Base-by-base conservation (phyloP, 2,888 invertebrate species). In the Aricia artaxerxes region DNA sequence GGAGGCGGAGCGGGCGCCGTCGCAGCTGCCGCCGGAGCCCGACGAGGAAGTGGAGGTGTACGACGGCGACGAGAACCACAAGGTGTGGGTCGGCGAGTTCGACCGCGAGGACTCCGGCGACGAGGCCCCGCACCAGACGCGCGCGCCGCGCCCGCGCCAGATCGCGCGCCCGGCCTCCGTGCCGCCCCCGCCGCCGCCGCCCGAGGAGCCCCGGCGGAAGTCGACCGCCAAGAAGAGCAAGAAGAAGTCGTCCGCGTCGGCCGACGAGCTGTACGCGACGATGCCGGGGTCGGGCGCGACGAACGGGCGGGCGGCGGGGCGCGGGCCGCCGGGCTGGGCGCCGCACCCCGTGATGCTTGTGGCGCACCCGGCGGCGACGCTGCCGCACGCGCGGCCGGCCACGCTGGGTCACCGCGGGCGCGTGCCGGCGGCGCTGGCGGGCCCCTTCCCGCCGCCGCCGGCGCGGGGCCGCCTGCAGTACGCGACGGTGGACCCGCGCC, bases 41-140 rank as follows among this genome's bases (percentile, higher is more conserved):
- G 96, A 97, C 80, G 98, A 98, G 84, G 97, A 98, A 84, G 95
- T 97, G 38, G 98, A 98, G 82, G 96, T 97, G 80, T 98, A 97
- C 90, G 98, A 98, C 86, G 98, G 98, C 0, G 98, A 98, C 86
- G 98, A 98, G 90, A 98, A 98, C 89, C 98, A 98, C 89, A 98
- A 98, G 90, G 97, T 98, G 69, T 98, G 98, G 98, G 97, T 97
- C 2, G 97, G 97, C 53, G 97, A 97, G 88, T 96, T 97, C 80
- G 94, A 97, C 57, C 97, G 97, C 82, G 96, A 97, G 85, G 96
- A 96, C 82, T 96, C 96, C 16, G 97, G 97, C 86, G 97, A 97
- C 83, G 95, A 96, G 80, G 89, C 91, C 79, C 94, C 94, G 64
- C 96, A 85, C 95, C 96, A 82, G 85, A 95, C 96, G 24, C 94